A percentile compares a stretch with the other conserved stretches of the same genome.
Conservation (phyloP, 2,113 vertebrate species). For the Petaurus breviceps region DNA sequence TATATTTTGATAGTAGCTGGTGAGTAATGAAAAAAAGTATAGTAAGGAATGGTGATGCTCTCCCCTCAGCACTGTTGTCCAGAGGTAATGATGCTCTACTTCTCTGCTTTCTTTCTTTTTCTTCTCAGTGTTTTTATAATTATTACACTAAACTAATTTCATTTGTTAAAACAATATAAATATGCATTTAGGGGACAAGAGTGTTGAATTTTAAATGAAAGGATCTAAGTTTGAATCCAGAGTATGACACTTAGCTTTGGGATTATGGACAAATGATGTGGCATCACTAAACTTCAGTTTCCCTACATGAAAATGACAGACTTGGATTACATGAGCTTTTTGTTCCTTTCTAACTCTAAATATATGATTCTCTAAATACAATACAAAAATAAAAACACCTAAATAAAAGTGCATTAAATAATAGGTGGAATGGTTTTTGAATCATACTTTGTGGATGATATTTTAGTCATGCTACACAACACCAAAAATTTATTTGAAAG, state of each 20-base stretch:
- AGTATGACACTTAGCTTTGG: neutral
- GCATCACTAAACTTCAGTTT: neutral
- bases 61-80: neutral
- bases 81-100: neutral
- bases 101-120: neutral
- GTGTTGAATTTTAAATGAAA: neutral
- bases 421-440: neutral
- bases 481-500: neutral
- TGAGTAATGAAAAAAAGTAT: neutral
- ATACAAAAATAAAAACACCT: neutral
- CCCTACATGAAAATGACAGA: neutral
- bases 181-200: neutral
- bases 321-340: neutral
- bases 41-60: neutral
- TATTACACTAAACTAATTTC: neutral
- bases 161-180: neutral
- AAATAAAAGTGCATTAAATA: neutral
- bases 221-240: neutral
- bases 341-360: neutral
- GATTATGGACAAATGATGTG: neutral
- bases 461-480: neutral
- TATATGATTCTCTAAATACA: neutral
- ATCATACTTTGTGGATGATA: neutral
- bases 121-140: neutral
- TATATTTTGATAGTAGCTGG: constrained; percentile 54